Base-by-base conservation (phyloP, 2,797 vertebrate genomes). In the Pyrocephalus nanus region DNA sequence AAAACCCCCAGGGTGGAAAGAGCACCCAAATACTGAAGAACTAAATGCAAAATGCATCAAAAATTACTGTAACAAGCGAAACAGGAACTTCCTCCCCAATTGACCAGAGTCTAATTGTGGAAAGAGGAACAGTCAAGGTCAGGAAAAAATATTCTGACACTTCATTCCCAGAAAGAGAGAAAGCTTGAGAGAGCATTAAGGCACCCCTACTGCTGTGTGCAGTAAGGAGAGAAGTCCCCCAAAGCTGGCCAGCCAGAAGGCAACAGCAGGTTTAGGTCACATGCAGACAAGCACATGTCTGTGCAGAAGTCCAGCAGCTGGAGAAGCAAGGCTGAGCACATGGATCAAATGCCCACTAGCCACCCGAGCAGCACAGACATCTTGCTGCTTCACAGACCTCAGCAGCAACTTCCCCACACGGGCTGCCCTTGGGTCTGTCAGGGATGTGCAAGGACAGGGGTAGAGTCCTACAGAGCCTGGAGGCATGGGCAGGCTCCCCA, bases 161-260 rank as follows among this genome's bases (percentile, higher is more conserved):
- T 47, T 65, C 27, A 29, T 47, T 58, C 50, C 38, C 12, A 66
- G 30, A 67, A 80, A 7, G 9, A 86, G 16, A 90, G n/a, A 50
- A 64, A 81, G 21, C 38, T 36, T 0, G 0, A 19, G 38, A 79
- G 12, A 43, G 6, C 19, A 50, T n/a, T 4, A 42, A 45, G 3
- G 4, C 11, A 55, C 19, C 12, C 16, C 26, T 40, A 7, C 1
- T 1, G 2, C 55, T 58, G 18, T 1, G 1, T 13, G 17, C 10
- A 36, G 48, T 1, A 2, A 50, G 61, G 26, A 75, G 42, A 21
- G 57, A 25, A 45, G 42, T 18, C 15, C 19, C 47, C 36, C 11
- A 8, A 55, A 83, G 15, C 29, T 2, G 1, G 51, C 13, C 7
- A 19, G 25, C 8, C 67, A 82, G 78, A 42, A 55, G 8, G 29